These are phyloP conservation scores for Phenganax subtilis DNA, from an alignment of 92 coral and sea anemone species.

Conservation along the genomic window DNA sequence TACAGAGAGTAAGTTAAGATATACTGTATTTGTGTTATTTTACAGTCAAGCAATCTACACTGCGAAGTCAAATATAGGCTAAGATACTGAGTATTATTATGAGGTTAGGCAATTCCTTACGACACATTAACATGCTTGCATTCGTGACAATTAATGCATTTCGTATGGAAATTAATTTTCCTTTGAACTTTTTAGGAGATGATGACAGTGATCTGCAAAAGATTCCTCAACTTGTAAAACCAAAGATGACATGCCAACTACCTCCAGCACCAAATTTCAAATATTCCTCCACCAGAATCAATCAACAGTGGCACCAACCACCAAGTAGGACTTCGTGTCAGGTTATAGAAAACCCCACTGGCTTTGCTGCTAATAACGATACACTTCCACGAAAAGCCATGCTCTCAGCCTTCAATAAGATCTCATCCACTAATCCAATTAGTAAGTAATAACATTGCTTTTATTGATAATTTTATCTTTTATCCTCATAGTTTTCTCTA, in stretches of 20 bases:
- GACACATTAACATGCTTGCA: neutral
- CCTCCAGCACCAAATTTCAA: conserved; percentile 22
- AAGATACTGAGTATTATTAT: neutral
- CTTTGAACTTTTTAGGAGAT: conserved; percentile 13
- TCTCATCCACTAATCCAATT: conserved; percentile 12
- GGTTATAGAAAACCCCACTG: neutral
- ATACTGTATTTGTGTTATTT: too few relatives aligned
- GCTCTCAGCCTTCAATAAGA: conserved; percentile 2
- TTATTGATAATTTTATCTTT: neutral
- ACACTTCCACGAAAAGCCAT: conserved; percentile 1
- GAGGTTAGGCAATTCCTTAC: neutral
- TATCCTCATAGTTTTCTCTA: neutral
- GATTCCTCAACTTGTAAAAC: neutral
- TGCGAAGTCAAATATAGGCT: too few relatives aligned
- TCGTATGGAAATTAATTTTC: neutral
- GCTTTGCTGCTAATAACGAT: neutral
- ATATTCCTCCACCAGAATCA: neutral
- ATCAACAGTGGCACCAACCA: conserved; percentile 3
- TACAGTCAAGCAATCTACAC: too few relatives aligned
- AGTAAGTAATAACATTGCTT: conserved; percentile 4
- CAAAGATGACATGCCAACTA: neutral
- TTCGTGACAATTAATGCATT: neutral
- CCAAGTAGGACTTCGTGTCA: neutral
- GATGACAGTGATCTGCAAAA: conserved; percentile 19
- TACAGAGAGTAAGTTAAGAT: conserved; percentile 14